A percentile compares a stretch with the other conserved stretches of the same genome.
Evolutionary conservation across 1,140 invertebrate species (phyloP).

Genomic region (Drosophila sturtevanti): DNA sequence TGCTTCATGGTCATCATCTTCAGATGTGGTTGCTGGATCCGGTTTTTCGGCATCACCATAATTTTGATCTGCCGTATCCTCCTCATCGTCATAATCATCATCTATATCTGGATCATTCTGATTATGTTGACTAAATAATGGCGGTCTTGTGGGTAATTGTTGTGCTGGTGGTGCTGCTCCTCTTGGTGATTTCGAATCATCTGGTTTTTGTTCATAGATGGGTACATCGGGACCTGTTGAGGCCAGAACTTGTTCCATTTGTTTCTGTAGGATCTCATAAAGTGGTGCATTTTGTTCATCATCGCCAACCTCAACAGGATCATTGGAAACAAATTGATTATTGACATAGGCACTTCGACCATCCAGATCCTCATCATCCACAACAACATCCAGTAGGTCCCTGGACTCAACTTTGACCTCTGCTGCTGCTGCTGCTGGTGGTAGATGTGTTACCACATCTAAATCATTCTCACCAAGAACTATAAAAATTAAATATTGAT

Average conservation of each 20-base stretch:
- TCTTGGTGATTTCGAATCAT: conserved; percentile 34
- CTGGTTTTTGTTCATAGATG: conserved; percentile 41
- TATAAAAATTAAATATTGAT: background rate
- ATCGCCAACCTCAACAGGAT: conserved; percentile 46
- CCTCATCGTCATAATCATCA: conserved; percentile 63
- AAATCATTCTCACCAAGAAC: conserved; percentile 23
- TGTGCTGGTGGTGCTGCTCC: conserved; percentile 42
- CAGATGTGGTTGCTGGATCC: conserved; percentile 29
- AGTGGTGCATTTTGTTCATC: conserved; percentile 65
- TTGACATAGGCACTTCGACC: conserved; percentile 76
- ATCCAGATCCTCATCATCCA: conserved; percentile 60
- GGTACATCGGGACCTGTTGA: conserved; percentile 56
- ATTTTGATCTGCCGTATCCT: conserved; percentile 34
- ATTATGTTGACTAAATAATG: conserved; percentile 37
- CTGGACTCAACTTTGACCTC: conserved; percentile 36
- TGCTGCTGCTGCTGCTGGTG: conserved; percentile 16
- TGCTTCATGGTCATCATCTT: conserved; percentile 35
- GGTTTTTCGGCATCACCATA: conserved; percentile 52
- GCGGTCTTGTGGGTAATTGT: conserved; percentile 51
- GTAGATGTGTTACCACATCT: conserved; percentile 31
- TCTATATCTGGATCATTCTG: conserved; percentile 37
- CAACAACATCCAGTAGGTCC: conserved; percentile 44
- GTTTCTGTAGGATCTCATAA: conserved; percentile 74
- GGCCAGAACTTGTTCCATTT: conserved; percentile 75
- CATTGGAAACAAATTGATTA: conserved; percentile 70